Percentiles rank a stretch among this genome's conserved stretches.
Conservation (phyloP, 2,888 invertebrate genomes). For the Drosophila barbarae region DNA sequence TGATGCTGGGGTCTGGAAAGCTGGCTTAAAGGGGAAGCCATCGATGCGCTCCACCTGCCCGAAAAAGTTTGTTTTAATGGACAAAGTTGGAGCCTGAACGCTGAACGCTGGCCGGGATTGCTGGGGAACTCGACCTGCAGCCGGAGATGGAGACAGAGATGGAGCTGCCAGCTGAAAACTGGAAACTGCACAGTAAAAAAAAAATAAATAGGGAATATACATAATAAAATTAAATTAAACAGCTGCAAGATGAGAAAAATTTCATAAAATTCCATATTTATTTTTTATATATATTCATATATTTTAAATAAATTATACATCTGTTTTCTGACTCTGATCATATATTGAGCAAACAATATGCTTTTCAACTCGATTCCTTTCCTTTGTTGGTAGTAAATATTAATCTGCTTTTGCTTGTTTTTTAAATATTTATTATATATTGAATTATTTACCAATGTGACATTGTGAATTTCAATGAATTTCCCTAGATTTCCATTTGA, state of each 20-base stretch:
- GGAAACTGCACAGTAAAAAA: too few species aligned
- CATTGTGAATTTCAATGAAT: not conserved
- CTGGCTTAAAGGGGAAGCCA: conserved; percentile 48
- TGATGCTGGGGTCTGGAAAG: not conserved
- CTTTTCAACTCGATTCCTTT: too few species aligned
- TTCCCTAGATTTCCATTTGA: not conserved
- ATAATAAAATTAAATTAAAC: too few species aligned
- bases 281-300: too few species aligned
- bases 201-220: too few species aligned
- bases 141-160: not conserved
- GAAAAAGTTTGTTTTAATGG: conserved; percentile 69
- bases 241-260: too few species aligned
- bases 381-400: too few species aligned
- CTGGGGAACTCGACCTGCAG: conserved; percentile 16
- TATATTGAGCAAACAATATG: not conserved
- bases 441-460: not conserved
- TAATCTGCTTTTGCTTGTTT: not conserved
- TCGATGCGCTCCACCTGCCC: conserved; percentile 70
- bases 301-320: too few species aligned
- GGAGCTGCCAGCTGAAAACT: not conserved
- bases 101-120: conserved; percentile 55
- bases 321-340: too few species aligned
- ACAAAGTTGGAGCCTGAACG: conserved; percentile 59
- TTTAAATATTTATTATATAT: not conserved
- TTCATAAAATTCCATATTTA: too few species aligned